Percentiles rank a stretch among this genome's conserved stretches.
These are phyloP conservation scores for Numenius phaeopus DNA, from an alignment of 2,797 vertebrate species.

Conservation along the genomic window DNA sequence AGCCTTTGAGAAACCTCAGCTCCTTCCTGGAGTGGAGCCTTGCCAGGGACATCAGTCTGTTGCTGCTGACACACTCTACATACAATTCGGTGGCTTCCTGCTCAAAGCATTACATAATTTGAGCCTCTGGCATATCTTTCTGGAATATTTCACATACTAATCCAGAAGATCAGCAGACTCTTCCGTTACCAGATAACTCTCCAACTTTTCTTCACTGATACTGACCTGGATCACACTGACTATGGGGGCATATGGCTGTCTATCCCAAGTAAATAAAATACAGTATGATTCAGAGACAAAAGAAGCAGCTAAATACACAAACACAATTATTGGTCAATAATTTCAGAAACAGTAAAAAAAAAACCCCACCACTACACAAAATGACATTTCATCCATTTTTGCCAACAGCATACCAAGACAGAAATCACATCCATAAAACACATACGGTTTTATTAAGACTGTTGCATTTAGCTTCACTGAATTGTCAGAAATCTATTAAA, in stretches of 20 bases:
- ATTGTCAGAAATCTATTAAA: neutral
- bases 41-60: conserved; percentile 63
- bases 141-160: conserved; percentile 2
- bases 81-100: conserved; percentile 31
- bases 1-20: conserved; percentile 31
- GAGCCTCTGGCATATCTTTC: conserved; percentile 38
- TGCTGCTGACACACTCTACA: conserved; percentile 34
- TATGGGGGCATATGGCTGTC: neutral
- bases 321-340: neutral
- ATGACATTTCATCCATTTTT: neutral
- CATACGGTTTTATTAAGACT: neutral
- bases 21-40: conserved; percentile 52
- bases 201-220: neutral
- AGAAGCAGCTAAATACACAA: neutral
- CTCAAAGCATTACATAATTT: conserved; percentile 45
- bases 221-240: neutral
- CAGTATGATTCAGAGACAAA: neutral
- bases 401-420: neutral
- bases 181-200: neutral
- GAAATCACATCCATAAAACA: neutral
- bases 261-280: neutral
- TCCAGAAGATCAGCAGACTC: neutral
- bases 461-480: neutral
- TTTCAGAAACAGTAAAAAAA: neutral
- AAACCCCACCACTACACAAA: neutral